Conservation (phyloP, 2,797 vertebrate genomes). For the Macrochelys suwanniensis region DNA sequence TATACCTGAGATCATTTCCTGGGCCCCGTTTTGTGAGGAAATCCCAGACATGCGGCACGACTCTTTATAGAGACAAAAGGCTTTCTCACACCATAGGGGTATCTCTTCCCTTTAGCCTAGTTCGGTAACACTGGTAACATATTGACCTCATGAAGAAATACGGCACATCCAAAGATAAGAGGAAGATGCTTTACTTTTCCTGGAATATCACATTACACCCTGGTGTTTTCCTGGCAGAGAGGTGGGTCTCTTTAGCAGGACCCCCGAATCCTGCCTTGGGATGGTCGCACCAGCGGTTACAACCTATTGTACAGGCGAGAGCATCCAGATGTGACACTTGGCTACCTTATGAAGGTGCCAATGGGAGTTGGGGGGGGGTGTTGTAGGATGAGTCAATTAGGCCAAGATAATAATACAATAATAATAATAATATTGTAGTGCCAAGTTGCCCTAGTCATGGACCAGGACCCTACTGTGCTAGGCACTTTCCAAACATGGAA, state of each 20-base stretch:
- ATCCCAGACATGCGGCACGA: not conserved
- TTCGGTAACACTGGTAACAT: not conserved
- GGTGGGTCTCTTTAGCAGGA: not conserved
- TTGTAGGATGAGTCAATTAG: not conserved
- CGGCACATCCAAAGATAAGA: not conserved
- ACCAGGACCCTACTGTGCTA: no score
- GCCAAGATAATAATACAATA: not conserved
- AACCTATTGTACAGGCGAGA: not conserved
- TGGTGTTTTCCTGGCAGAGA: not conserved
- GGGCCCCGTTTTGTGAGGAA: not conserved
- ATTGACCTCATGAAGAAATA: not conserved
- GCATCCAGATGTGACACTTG: not conserved
- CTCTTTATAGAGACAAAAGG: not conserved
- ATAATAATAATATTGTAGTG: no score
- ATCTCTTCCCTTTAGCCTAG: not conserved
- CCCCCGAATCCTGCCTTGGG: not conserved
- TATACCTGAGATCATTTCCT: not conserved
- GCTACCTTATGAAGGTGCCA: not conserved
- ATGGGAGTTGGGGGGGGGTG: no score
- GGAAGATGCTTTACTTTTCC: not conserved
- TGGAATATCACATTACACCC: not conserved
- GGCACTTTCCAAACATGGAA: no score
- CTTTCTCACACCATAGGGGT: not conserved
- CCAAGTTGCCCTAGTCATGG: no score
- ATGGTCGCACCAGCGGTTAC: not conserved